Conservation (phyloP, 2,797 vertebrate species). For the Sebastes elongatus region DNA sequence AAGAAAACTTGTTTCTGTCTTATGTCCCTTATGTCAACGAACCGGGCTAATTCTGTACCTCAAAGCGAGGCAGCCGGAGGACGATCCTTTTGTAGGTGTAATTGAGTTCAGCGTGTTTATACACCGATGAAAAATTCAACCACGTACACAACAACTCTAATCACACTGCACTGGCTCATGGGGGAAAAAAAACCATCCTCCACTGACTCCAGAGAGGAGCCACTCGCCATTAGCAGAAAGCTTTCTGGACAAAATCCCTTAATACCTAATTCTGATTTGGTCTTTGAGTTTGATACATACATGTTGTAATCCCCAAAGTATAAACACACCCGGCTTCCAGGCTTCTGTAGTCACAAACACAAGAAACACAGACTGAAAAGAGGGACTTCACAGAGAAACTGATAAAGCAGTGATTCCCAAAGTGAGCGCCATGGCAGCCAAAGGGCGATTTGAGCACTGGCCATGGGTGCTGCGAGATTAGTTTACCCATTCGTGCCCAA, state of each 20-base stretch:
- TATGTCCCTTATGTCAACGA: constrained; percentile 31
- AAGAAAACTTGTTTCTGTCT: constrained; percentile 38
- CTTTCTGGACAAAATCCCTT: constrained; percentile 5
- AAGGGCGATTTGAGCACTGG: background rate
- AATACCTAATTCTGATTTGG: constrained; percentile 8
- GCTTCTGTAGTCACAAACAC: background rate
- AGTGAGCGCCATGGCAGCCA: background rate
- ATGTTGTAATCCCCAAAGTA: background rate
- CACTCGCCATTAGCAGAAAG: background rate
- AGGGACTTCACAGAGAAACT: background rate
- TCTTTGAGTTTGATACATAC: background rate
- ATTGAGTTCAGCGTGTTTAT: constrained; percentile 44
- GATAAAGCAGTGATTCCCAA: background rate
- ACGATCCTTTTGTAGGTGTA: constrained; percentile 32
- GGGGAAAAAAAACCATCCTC: background rate
- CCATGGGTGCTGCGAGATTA: background rate
- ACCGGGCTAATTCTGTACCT: constrained; percentile 19
- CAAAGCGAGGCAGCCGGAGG: constrained; percentile 19
- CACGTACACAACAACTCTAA: constrained; percentile 20
- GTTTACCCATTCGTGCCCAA: too few relatives aligned
- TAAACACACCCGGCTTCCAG: background rate
- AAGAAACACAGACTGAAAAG: background rate
- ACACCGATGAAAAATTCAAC: constrained; percentile 30
- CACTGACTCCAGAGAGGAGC: background rate
- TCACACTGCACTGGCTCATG: constrained; percentile 2